Evolutionary conservation across 1,140 invertebrate genomes (phyloP), one percentile per base, ranked within the genome.

Genomic region (Temnothorax longispinosus): DNA sequence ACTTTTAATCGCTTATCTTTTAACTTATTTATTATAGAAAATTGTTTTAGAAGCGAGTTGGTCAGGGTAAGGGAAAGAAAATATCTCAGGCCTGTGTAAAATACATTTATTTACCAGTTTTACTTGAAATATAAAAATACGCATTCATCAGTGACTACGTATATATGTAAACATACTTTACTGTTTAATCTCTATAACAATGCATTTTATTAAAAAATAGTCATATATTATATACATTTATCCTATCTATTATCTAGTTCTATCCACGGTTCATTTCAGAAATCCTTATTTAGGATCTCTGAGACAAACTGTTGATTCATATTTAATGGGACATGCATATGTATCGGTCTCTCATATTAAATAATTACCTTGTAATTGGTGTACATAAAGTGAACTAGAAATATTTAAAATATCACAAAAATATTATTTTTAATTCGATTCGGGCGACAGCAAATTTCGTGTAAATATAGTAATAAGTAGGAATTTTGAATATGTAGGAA

Each of bases 221-320:
- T 93, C 85, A 90, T 92, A 89, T 92, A 92, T 88, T 94, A 95
- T 94, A 94, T 95, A 95, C 93, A 95, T 92, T 92, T 92, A 90
- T 87, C 88, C 90, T 92, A 91, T 89, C 88, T 93, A 92, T 85
- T 82, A 64, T 71, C 85, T 90, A 91, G 64, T 72, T 65, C 85
- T 88, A n/a, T 74, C 71, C 84, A 81, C 72, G 38, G 88, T 93
- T 94, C 90, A 76, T 92, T 93, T 92, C 93, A 88, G 86, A 58
- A 93, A 94, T 93, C 89, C 89, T 90, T 69, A 3, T 7, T 54
- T 76, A 93, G 89, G 88, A 94, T 94, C 60, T 91, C 86, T 87
- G 88, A 94, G 90, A 94, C 92, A 91, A 94, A 94, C 88, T 90
- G 52, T 92, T 87, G 77, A 91, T 89, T 88, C 81, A 80, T 88